Evolutionary conservation across 2,888 invertebrate species (phyloP).

Genomic region (Folsomia manolachei): DNA sequence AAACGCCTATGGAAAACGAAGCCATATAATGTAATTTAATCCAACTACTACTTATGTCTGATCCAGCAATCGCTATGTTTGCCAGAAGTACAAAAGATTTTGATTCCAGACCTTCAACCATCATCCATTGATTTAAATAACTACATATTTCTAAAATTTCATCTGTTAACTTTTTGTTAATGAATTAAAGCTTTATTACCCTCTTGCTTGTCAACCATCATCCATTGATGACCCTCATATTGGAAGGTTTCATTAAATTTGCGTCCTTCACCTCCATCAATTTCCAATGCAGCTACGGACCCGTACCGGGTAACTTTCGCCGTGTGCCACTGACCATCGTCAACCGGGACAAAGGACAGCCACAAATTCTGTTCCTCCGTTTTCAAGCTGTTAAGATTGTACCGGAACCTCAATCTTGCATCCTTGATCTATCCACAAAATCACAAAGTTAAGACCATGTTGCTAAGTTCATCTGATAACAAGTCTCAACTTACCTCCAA

Average conservation of each 20-base stretch:
- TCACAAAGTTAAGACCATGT: background rate
- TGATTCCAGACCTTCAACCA: no score
- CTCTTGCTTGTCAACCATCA: constrained; percentile 88
- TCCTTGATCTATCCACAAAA: constrained; percentile 71
- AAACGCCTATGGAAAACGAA: no score
- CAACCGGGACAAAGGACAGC: constrained; percentile 83
- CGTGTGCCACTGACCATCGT: constrained; percentile 96
- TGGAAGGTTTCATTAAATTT: constrained; percentile 89
- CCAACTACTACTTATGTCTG: no score
- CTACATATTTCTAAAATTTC: no score
- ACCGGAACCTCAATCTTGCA: constrained; percentile 82
- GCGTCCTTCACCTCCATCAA: constrained; percentile 93
- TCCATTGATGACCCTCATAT: constrained; percentile 86
- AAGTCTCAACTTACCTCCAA: constrained; percentile 61
- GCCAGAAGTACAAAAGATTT: no score
- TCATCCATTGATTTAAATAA: no score
- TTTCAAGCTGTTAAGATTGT: constrained; percentile 84
- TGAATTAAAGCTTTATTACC: no score
- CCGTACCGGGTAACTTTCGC: constrained; percentile 61
- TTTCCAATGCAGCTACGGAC: constrained; percentile 71
- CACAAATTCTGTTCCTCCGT: constrained; percentile 88
- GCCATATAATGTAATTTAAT: no score
- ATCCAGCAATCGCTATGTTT: no score
- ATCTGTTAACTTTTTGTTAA: no score
- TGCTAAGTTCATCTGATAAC: constrained; percentile 23